These are phyloP conservation scores for Athalia cordata DNA, from an alignment of 2,888 invertebrate genomes.

Conservation along the genomic window DNA sequence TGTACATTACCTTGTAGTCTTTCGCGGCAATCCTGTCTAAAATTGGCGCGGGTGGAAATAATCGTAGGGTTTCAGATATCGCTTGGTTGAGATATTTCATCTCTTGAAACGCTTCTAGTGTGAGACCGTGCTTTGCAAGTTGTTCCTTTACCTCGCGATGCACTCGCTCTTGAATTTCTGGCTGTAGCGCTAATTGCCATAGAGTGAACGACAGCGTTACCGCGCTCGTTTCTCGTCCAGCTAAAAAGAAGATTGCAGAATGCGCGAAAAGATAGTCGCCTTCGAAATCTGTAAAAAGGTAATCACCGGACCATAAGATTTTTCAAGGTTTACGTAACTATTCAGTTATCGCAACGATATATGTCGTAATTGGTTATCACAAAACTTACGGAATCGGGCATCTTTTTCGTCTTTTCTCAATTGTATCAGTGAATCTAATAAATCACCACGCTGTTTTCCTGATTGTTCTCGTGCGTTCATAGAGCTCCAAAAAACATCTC, in stretches of 20 bases:
- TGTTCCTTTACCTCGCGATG: conserved; percentile 59
- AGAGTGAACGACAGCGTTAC: conserved; percentile 59
- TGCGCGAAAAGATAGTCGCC: conserved; percentile 63
- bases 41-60: conserved; percentile 64
- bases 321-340: neutral
- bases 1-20: conserved; percentile 60
- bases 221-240: conserved; percentile 62
- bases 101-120: conserved; percentile 59
- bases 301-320: neutral
- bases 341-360: neutral
- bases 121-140: conserved; percentile 57
- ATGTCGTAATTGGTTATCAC: neutral
- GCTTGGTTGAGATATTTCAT: conserved; percentile 65
- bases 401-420: conserved; percentile 59
- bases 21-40: conserved; percentile 59
- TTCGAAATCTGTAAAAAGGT: conserved; percentile 56
- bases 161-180: conserved; percentile 58
- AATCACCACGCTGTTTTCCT: conserved; percentile 61
- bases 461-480: conserved; percentile 59
- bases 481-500: conserved; percentile 63
- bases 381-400: conserved; percentile 58
- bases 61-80: conserved; percentile 62
- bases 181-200: conserved; percentile 61
- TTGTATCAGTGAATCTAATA: conserved; percentile 62
- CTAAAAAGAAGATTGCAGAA: conserved; percentile 63